These are phyloP conservation scores for Ornithoptera priamus DNA, from an alignment of 2,888 invertebrate species.

Conservation along the genomic window DNA sequence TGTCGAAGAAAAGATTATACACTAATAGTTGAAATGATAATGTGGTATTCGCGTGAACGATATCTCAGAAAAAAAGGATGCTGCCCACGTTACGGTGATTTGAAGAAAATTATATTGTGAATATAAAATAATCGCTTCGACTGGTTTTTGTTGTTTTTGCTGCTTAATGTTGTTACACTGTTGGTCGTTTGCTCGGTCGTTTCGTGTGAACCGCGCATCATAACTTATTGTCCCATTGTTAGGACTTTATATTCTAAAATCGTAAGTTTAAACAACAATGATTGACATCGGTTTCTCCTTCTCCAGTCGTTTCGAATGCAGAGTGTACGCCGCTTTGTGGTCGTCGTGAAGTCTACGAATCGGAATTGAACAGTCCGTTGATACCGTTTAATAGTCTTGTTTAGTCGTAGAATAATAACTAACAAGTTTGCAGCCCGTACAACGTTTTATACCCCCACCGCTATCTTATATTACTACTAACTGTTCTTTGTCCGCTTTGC, in stretches of 20 bases:
- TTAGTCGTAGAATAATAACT: not conserved
- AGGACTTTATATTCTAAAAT: constrained; percentile 23
- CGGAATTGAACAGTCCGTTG: not conserved
- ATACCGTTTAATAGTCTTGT: not conserved
- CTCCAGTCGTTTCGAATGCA: constrained; percentile 22
- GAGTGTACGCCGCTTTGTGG: constrained; percentile 7
- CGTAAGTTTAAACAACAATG: constrained; percentile 24
- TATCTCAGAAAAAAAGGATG: not conserved
- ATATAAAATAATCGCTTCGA: not conserved
- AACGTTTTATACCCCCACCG: too few species aligned
- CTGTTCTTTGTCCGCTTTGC: too few species aligned
- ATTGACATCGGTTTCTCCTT: constrained; percentile 28
- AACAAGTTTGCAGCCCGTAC: not conserved
- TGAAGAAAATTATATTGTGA: not conserved
- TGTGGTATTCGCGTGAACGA: not conserved
- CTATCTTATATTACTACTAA: too few species aligned
- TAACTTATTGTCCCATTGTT: not conserved
- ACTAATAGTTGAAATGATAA: not conserved
- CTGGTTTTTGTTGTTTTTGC: not conserved
- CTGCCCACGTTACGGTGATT: not conserved
- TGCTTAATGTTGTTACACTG: not conserved
- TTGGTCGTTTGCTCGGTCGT: not conserved
- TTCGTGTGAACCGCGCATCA: constrained; percentile 2
- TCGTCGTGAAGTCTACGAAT: not conserved
- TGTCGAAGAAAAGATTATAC: not conserved